These are phyloP conservation scores for Sarcophaga carnaria DNA, from an alignment of 2,888 invertebrate species.

Conservation along the genomic window DNA sequence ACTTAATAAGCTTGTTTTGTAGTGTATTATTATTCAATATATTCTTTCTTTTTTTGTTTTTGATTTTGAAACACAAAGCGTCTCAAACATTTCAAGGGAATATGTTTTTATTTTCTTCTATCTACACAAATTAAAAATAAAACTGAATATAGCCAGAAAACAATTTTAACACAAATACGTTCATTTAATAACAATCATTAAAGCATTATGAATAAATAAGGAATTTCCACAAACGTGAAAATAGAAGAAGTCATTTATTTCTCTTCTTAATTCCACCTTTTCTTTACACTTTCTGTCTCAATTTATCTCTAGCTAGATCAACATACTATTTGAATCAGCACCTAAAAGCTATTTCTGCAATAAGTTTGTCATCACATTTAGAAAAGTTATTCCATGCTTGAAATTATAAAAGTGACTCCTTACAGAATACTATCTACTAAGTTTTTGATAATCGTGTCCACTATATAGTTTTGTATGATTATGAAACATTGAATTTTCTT, in stretches of 20 bases:
- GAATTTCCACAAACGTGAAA: neutral
- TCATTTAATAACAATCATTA: conserved; percentile 28
- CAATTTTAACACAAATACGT: conserved; percentile 29
- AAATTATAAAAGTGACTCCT: too few relatives aligned
- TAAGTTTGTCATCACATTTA: too few relatives aligned
- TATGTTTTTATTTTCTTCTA: conserved; percentile 5
- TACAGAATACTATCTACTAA: too few relatives aligned
- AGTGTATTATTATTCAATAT: conserved; percentile 42
- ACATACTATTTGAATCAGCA: too few relatives aligned
- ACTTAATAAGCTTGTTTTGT: conserved; percentile 62
- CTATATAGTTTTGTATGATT: too few relatives aligned
- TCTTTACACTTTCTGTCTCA: too few relatives aligned
- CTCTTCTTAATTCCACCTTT: too few relatives aligned
- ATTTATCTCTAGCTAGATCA: too few relatives aligned
- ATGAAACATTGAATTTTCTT: too few relatives aligned
- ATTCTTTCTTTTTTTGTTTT: conserved; percentile 6
- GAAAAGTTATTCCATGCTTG: too few relatives aligned
- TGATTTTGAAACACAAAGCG: conserved; percentile 55
- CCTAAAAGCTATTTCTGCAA: too few relatives aligned
- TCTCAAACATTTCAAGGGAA: conserved; percentile 39
- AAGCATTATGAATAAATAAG: neutral
- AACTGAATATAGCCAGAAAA: conserved; percentile 36
- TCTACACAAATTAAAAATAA: conserved; percentile 10
- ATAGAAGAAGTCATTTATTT: neutral
- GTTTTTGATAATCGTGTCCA: too few relatives aligned